These are phyloP conservation scores for Anthopleura xanthogrammica DNA, from an alignment of 92 coral and sea anemone genomes.

Conservation along the genomic window DNA sequence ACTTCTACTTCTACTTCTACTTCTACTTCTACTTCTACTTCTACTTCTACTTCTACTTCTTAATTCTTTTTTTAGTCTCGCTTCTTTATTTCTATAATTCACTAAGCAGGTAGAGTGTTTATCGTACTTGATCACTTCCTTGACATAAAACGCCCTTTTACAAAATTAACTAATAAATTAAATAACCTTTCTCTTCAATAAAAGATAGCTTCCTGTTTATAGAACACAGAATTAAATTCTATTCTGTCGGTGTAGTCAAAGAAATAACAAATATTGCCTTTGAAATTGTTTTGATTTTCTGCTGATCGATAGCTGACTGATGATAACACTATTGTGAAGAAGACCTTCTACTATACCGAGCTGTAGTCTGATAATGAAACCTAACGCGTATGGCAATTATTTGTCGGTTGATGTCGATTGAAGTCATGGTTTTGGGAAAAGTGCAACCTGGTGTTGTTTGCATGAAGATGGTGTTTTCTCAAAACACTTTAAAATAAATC, in stretches of 20 bases:
- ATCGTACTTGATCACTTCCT: too few species aligned
- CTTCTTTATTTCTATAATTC: too few species aligned
- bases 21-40: too few species aligned
- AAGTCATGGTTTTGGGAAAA: not conserved
- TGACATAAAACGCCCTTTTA: not conserved
- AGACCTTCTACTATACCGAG: not conserved
- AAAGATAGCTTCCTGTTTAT: not conserved
- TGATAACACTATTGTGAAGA: not conserved
- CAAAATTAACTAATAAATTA: not conserved
- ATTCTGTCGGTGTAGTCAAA: not conserved
- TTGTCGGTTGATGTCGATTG: not conserved
- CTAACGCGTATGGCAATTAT: not conserved
- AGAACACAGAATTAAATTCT: not conserved
- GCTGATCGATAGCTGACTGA: not conserved
- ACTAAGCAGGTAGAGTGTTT: too few species aligned
- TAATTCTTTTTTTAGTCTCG: too few species aligned
- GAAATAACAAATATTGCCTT: not conserved
- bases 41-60: too few species aligned
- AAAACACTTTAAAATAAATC: not conserved
- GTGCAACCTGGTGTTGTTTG: not conserved
- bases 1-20: too few species aligned
- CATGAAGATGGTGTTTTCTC: not conserved
- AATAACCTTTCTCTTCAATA: not conserved
- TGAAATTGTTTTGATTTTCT: not conserved
- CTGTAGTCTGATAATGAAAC: not conserved